Percentiles rank a stretch among this genome's conserved stretches.
These are phyloP conservation scores for Prietella phreatophila DNA, from an alignment of 2,113 vertebrate species.

Conservation along the genomic window DNA sequence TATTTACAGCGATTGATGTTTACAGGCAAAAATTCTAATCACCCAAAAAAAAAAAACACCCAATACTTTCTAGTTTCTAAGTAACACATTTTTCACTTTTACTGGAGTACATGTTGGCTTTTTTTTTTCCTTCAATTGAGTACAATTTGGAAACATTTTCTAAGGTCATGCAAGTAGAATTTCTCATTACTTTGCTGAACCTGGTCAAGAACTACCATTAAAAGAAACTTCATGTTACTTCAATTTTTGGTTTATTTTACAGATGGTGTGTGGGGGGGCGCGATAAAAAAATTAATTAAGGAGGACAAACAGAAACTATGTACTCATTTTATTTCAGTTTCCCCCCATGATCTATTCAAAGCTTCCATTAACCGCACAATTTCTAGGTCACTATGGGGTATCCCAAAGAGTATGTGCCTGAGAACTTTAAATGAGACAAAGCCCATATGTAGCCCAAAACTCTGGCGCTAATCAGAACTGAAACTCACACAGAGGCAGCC, in stretches of 20 bases:
- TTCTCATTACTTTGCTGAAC: too few species aligned
- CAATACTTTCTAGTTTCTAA: too few species aligned
- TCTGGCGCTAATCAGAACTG: not conserved
- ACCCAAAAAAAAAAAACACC: too few species aligned
- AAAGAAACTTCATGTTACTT: too few species aligned
- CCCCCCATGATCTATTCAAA: not conserved
- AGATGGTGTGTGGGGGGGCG: not conserved
- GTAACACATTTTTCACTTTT: too few species aligned
- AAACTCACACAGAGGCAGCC: slow-evolving; percentile 4
- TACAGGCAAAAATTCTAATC: too few species aligned
- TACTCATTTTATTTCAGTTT: slow-evolving; percentile 32
- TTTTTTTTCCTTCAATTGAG: too few species aligned
- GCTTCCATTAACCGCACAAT: not conserved
- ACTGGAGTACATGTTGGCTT: too few species aligned
- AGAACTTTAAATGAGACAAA: slow-evolving; percentile 38
- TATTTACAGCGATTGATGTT: too few species aligned
- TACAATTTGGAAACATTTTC: too few species aligned
- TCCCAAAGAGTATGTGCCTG: slow-evolving; percentile 41
- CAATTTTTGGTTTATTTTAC: not conserved
- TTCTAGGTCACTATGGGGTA: not conserved
- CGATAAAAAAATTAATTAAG: not conserved
- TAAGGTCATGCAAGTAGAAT: too few species aligned
- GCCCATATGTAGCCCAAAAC: not conserved
- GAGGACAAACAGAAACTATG: not conserved
- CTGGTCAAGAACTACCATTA: too few species aligned